A percentile compares a stretch with the other conserved stretches of the same genome.
Evolutionary conservation across 92 coral and sea anemone genomes (phyloP).

Genomic region (Porites evermanni): DNA sequence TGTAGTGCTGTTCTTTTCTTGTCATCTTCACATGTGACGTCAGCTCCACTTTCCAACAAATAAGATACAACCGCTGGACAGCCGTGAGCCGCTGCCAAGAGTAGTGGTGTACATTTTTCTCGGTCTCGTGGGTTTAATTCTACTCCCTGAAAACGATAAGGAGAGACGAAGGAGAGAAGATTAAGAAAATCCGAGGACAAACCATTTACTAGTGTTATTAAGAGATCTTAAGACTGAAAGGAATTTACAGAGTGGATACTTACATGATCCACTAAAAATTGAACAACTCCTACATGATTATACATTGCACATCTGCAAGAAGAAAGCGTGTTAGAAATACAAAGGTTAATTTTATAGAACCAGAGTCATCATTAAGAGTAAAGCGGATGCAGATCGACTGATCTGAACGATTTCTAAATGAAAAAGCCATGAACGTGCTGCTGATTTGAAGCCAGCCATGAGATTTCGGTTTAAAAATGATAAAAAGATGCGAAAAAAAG

Average conservation of each 20-base stretch:
- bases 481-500: too few relatives aligned
- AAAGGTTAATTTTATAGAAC: background rate
- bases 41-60: slow-evolving; percentile 86
- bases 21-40: slow-evolving; percentile 84
- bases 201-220: background rate
- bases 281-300: slow-evolving; percentile 78
- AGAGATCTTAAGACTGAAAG: too few relatives aligned
- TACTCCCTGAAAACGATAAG: slow-evolving; percentile 40
- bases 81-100: slow-evolving; percentile 92
- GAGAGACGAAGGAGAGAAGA: too few relatives aligned
- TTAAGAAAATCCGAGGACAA: background rate
- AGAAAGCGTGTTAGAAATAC: background rate
- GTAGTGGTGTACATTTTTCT: slow-evolving; percentile 85
- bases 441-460: too few relatives aligned
- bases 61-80: slow-evolving; percentile 87
- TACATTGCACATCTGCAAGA: slow-evolving; percentile 80
- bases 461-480: too few relatives aligned
- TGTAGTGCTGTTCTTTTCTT: slow-evolving; percentile 84
- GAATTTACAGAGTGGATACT: slow-evolving; percentile 8
- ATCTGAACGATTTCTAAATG: too few relatives aligned
- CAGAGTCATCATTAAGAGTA: too few relatives aligned
- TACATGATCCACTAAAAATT: slow-evolving; percentile 81
- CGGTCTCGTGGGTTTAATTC: slow-evolving; percentile 86
- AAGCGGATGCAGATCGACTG: too few relatives aligned
- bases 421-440: too few relatives aligned